These are phyloP conservation scores for Xyliphius kryptos DNA, from an alignment of 2,113 vertebrate species.

Conservation along the genomic window DNA sequence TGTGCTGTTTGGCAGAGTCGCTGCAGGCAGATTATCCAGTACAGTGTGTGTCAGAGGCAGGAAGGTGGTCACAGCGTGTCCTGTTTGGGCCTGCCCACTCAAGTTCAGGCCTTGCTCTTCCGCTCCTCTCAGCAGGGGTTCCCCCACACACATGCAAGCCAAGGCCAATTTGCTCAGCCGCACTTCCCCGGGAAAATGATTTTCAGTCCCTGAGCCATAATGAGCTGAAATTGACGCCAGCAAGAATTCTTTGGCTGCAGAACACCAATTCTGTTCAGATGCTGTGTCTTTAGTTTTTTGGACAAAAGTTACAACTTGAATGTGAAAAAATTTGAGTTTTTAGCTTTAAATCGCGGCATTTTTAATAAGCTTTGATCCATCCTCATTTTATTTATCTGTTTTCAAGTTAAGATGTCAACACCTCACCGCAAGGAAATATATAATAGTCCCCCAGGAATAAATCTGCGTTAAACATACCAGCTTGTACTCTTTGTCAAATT, in stretches of 20 bases:
- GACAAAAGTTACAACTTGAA: too few relatives aligned
- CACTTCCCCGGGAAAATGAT: constrained; percentile 53
- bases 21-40: constrained; percentile 65
- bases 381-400: too few relatives aligned
- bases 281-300: too few relatives aligned
- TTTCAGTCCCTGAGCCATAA: constrained; percentile 60
- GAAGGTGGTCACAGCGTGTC: constrained; percentile 67
- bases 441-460: too few relatives aligned
- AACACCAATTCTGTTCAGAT: too few relatives aligned
- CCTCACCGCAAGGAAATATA: too few relatives aligned
- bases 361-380: too few relatives aligned
- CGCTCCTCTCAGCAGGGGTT: constrained; percentile 61
- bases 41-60: constrained; percentile 64
- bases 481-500: not conserved
- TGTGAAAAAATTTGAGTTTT: too few relatives aligned
- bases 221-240: constrained; percentile 64
- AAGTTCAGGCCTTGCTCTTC: constrained; percentile 62
- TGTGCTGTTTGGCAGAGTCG: constrained; percentile 58
- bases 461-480: too few relatives aligned
- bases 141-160: constrained; percentile 55
- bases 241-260: constrained; percentile 45
- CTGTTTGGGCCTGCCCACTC: constrained; percentile 68
- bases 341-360: too few relatives aligned
- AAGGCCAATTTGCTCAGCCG: constrained; percentile 60
- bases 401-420: too few relatives aligned